These are phyloP conservation scores for Hydractinia symbiolongicarpus DNA, from an alignment of 30 jellyfish, hydroid and myxozoan genomes.

Conservation along the genomic window DNA sequence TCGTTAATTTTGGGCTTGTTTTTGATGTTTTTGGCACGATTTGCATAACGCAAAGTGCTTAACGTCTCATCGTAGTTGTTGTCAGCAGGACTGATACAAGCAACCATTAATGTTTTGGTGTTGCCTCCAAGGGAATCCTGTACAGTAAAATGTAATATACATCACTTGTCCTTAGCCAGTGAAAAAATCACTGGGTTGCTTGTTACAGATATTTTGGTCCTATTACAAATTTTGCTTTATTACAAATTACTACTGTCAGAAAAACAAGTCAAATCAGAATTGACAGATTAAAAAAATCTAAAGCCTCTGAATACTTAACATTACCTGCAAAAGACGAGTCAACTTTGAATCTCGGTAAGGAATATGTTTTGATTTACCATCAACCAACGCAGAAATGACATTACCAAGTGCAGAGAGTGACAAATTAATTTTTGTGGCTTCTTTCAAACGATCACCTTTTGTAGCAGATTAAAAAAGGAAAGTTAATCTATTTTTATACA, in stretches of 20 bases:
- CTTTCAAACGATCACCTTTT: conserved; percentile 79
- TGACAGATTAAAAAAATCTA: too few relatives aligned
- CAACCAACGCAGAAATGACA: conserved; percentile 97
- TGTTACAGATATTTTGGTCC: too few relatives aligned
- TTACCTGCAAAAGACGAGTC: conserved; percentile 86
- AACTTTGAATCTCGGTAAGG: conserved; percentile 96
- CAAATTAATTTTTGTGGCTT: conserved; percentile 89
- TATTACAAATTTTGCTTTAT: too few relatives aligned
- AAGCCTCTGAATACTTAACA: too few relatives aligned
- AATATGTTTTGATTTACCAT: conserved; percentile 90
- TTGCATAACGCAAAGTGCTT: conserved; percentile 92
- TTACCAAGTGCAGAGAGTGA: conserved; percentile 94
- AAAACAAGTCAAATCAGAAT: too few relatives aligned
- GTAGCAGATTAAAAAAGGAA: too few relatives aligned
- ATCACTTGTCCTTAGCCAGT: too few relatives aligned
- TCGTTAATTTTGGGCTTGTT: conserved; percentile 86
- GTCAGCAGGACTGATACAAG: conserved; percentile 96
- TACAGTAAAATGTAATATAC: too few relatives aligned
- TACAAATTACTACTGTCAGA: too few relatives aligned
- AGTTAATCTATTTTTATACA: too few relatives aligned
- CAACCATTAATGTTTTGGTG: conserved; percentile 90
- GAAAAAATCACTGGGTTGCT: too few relatives aligned
- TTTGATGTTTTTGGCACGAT: conserved; percentile 90
- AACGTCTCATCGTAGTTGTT: conserved; percentile 80
- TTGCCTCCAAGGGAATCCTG: conserved; percentile 55